These are phyloP conservation scores for Zosterops japonicus DNA, from an alignment of 2,113 vertebrate genomes.

Conservation along the genomic window DNA sequence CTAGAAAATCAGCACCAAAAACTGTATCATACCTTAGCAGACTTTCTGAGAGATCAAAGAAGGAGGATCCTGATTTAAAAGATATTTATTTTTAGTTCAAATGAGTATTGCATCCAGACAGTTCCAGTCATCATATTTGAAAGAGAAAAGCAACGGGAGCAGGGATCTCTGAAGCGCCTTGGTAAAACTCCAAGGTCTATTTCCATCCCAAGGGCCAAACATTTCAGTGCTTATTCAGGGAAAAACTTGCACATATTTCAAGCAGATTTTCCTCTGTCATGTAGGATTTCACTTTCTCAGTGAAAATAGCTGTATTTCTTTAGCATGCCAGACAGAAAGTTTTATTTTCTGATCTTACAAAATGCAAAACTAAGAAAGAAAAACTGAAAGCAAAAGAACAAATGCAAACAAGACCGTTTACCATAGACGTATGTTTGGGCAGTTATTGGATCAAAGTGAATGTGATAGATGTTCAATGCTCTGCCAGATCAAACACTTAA, in stretches of 20 bases:
- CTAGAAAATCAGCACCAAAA: background rate
- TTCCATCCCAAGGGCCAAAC: background rate
- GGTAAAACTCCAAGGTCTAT: background rate
- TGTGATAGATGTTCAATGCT: background rate
- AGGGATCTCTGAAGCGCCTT: background rate
- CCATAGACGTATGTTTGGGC: background rate
- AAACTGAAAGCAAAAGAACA: background rate
- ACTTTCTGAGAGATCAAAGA: background rate
- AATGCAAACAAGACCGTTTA: background rate
- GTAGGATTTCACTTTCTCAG: background rate
- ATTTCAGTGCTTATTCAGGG: background rate
- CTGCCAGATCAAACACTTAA: background rate
- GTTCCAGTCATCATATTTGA: background rate
- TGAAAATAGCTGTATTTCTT: background rate
- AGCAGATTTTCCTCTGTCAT: background rate
- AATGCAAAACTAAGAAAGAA: background rate
- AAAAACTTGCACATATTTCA: background rate
- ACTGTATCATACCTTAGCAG: background rate
- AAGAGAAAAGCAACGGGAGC: conserved; percentile 10
- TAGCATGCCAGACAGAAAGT: background rate
- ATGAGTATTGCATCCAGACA: background rate
- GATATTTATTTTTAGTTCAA: background rate
- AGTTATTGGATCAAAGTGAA: background rate
- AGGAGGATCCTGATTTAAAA: background rate
- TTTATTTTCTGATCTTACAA: background rate